Conservation (phyloP, 2,113 vertebrate species). For the Zapornia atra region DNA sequence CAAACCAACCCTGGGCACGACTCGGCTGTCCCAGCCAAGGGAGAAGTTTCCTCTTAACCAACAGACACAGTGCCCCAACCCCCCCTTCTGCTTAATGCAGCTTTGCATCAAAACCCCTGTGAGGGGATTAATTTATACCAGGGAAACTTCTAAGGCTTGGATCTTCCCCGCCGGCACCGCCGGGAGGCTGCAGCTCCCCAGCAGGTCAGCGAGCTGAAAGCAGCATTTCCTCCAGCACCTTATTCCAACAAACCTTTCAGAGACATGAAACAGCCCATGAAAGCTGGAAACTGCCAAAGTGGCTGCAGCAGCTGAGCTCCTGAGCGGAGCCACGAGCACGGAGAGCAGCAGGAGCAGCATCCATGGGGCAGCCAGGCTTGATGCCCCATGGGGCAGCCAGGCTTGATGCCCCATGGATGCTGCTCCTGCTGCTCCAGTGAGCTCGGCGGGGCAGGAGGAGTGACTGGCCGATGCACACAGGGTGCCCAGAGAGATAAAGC, state of each 20-base stretch:
- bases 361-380: rapidly evolving
- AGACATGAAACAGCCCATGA: not conserved
- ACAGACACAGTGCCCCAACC: not conserved
- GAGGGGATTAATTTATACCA: not conserved
- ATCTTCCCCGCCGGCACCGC: slow-evolving; percentile 10
- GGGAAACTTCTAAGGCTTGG: slow-evolving; percentile 40
- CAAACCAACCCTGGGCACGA: rapidly evolving
- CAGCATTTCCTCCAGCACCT: slow-evolving; percentile 18
- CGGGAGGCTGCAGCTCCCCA: slow-evolving; percentile 51
- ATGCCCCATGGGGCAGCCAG: rapidly evolving
- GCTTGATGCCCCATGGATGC: not conserved
- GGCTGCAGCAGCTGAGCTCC: not conserved
- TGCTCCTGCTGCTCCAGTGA: rapidly evolving
- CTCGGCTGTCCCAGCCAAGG: rapidly evolving
- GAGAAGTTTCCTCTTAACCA: not conserved
- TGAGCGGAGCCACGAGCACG: not conserved
- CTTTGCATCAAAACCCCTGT: slow-evolving; percentile 4
- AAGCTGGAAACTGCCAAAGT: not conserved
- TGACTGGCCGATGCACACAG: rapidly evolving
- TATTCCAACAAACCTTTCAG: slow-evolving; percentile 38
- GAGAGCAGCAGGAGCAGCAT: not conserved
- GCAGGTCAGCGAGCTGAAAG: slow-evolving; percentile 20
- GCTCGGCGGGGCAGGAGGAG: not conserved
- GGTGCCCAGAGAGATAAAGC: rapidly evolving
- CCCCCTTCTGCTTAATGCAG: not conserved